Evolutionary conservation across 2,888 invertebrate species (phyloP).

Genomic region (Neoitamus cyanurus): DNA sequence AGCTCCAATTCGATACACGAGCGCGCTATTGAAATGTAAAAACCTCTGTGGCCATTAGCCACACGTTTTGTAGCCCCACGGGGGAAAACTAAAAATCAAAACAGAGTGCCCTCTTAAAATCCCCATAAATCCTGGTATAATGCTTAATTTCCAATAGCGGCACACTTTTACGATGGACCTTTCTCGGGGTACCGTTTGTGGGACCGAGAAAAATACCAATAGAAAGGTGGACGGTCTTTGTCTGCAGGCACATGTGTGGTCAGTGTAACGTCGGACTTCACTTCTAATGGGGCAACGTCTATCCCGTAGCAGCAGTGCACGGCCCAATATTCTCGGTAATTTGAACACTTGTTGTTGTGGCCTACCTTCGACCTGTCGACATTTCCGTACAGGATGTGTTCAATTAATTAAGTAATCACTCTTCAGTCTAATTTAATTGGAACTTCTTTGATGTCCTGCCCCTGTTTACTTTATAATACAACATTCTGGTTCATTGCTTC

Average conservation of each 20-base stretch:
- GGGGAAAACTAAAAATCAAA: slow-evolving; percentile 34
- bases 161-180: neutral
- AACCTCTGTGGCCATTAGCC: slow-evolving; percentile 24
- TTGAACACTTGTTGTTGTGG: neutral
- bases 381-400: neutral
- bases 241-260: neutral
- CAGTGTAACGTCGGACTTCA: neutral
- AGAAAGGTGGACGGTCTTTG: neutral
- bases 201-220: neutral
- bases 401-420: slow-evolving; percentile 26
- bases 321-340: neutral
- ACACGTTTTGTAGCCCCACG: slow-evolving; percentile 16
- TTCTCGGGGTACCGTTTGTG: neutral
- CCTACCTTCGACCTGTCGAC: neutral
- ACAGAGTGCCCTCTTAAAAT: slow-evolving; percentile 31
- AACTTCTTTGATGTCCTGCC: neutral
- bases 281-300: neutral
- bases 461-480: neutral
- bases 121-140: slow-evolving; percentile 7
- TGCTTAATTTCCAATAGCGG: slow-evolving; percentile 12
- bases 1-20: neutral
- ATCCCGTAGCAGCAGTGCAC: neutral
- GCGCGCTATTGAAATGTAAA: slow-evolving; percentile 15
- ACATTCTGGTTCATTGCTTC: neutral
- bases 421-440: neutral